A percentile compares a stretch with the other conserved stretches of the same genome.
Conservation (phyloP, 23 tunicate species). For the Pegea sp. region DNA sequence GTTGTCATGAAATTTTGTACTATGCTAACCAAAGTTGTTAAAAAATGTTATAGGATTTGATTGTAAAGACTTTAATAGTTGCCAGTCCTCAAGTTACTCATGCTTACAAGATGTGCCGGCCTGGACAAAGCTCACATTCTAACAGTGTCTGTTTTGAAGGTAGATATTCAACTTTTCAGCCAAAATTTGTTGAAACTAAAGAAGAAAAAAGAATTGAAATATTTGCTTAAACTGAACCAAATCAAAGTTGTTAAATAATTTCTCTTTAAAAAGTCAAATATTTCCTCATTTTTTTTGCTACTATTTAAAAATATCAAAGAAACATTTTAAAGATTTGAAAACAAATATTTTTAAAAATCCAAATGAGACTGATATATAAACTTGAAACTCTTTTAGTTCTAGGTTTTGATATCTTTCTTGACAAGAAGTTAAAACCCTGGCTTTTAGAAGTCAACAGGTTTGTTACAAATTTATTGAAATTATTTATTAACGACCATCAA, state of each 20-base stretch:
- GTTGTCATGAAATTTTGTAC: too few species aligned
- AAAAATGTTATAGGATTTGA: conserved; percentile 58
- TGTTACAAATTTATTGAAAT: too few species aligned
- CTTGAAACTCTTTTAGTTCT: conserved; percentile 18
- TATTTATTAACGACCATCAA: too few species aligned
- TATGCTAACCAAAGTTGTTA: too few species aligned
- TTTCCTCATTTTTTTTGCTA: neutral
- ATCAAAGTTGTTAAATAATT: neutral
- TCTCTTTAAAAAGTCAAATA: neutral
- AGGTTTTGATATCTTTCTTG: conserved; percentile 64
- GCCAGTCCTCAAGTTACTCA: conserved; percentile 60
- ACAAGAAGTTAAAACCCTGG: conserved; percentile 72
- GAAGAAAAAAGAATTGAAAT: neutral
- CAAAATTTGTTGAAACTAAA: too few species aligned
- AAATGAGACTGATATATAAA: too few species aligned
- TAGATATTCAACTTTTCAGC: conserved; percentile 8
- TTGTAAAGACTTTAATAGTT: conserved; percentile 61
- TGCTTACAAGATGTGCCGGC: conserved; percentile 60
- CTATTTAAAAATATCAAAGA: too few species aligned
- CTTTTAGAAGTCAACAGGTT: conserved; percentile 75
- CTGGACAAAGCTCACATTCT: conserved; percentile 36
- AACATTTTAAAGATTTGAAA: too few species aligned
- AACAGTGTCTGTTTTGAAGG: conserved; percentile 84
- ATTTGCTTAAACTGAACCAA: neutral
- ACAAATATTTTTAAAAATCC: too few species aligned